phyloP scores from a whole-genome alignment of 2,113 vertebrate species.

The Actinemys pallida region DNA sequence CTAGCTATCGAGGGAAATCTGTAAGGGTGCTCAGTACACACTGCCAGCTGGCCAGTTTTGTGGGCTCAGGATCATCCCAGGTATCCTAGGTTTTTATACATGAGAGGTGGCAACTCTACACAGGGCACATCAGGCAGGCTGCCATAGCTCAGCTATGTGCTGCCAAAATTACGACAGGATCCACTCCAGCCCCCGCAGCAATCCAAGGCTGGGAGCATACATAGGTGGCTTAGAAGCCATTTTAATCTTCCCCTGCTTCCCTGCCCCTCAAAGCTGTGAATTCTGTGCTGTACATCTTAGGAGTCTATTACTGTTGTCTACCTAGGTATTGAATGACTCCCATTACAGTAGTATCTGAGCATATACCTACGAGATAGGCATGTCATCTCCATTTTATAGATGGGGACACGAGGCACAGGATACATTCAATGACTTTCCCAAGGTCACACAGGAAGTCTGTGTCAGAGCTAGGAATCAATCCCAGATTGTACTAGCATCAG shows the following conservation, averaged over 20 bases:
- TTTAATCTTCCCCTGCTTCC: background rate
- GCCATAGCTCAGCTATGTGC: background rate
- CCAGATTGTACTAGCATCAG: rapidly evolving
- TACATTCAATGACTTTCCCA: background rate
- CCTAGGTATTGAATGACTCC: background rate
- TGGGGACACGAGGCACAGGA: background rate
- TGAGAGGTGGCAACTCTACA: rapidly evolving
- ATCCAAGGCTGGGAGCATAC: background rate
- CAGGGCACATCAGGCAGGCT: rapidly evolving
- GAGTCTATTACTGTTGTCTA: rapidly evolving
- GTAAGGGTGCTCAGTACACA: background rate
- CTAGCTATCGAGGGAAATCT: background rate
- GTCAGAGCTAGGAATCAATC: background rate
- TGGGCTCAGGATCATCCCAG: background rate
- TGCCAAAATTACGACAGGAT: background rate
- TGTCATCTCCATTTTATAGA: background rate
- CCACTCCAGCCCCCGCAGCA: background rate
- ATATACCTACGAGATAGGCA: background rate
- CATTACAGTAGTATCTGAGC: background rate
- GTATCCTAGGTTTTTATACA: background rate
- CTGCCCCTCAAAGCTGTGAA: background rate
- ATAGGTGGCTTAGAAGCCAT: background rate
- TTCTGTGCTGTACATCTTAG: rapidly evolving
- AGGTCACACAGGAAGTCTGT: background rate
- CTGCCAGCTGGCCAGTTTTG: background rate